Conservation (phyloP, 1,140 invertebrate genomes). For the Acromyrmex charruanus region DNA sequence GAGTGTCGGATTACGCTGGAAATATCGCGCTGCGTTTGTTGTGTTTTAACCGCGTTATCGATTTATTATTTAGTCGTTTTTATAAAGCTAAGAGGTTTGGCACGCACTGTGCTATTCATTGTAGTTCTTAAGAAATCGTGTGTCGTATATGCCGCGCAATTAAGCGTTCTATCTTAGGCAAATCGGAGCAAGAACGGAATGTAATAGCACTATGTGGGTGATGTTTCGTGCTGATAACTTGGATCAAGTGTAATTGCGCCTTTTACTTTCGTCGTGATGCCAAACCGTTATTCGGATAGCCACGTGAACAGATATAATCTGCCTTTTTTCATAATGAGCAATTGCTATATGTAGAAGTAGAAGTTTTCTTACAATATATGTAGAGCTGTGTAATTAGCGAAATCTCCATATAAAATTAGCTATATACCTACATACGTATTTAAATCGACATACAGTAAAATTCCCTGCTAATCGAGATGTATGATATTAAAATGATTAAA, state of each 20-base stretch:
- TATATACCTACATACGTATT: not conserved
- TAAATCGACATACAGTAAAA: not conserved
- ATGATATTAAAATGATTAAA: conserved; percentile 20
- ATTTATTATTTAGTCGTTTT: conserved; percentile 35
- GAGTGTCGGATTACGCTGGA: conserved; percentile 23
- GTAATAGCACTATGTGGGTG: not conserved
- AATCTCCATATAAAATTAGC: not conserved
- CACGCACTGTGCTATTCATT: not conserved
- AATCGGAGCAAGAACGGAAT: conserved; percentile 27
- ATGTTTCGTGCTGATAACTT: conserved; percentile 52
- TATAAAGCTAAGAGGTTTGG: not conserved
- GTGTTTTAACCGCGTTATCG: conserved; percentile 34
- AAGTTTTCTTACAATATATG: not conserved
- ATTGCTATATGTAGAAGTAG: not conserved
- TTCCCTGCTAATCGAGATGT: not conserved
- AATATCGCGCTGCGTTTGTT: not conserved
- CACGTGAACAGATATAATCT: conserved; percentile 13
- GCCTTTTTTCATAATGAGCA: not conserved
- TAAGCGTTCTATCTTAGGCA: conserved; percentile 39
- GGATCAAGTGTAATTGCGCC: conserved; percentile 2
- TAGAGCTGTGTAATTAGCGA: conserved; percentile 7
- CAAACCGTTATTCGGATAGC: conserved; percentile 37
- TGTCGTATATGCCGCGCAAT: conserved; percentile 4
- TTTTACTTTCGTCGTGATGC: conserved; percentile 29
- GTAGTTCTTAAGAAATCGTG: conserved; percentile 34